phyloP scores from a whole-genome alignment of 2,113 vertebrate genomes.

The Uria aalge region DNA sequence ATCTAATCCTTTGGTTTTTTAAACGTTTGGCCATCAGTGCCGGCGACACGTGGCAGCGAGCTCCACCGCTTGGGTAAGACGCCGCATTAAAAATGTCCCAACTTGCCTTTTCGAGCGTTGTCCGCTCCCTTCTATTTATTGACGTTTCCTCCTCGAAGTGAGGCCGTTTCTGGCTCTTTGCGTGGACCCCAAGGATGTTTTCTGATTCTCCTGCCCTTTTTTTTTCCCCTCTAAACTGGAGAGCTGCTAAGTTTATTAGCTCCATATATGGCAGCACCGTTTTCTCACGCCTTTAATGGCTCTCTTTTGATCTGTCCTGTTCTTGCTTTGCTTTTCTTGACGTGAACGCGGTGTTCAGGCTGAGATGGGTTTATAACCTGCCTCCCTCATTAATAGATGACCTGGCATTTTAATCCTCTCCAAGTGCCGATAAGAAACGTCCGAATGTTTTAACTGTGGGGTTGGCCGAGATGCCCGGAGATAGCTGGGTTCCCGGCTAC shows the following conservation, averaged over 20 bases:
- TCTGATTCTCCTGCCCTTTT: background rate
- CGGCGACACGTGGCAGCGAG: fast-evolving
- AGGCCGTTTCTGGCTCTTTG: background rate
- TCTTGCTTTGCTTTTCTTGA: background rate
- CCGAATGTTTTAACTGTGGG: background rate
- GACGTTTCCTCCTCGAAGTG: background rate
- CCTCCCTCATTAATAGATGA: background rate
- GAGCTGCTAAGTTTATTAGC: slow-evolving; percentile 43
- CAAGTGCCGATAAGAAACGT: background rate
- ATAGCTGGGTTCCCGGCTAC: background rate
- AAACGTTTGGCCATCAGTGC: background rate
- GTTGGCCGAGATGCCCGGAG: background rate
- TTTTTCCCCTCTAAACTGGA: background rate
- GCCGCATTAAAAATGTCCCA: fast-evolving
- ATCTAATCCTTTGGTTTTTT: background rate
- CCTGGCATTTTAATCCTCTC: background rate
- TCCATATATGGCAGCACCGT: slow-evolving; percentile 29
- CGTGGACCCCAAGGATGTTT: background rate
- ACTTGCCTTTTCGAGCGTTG: background rate
- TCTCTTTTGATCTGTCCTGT: slow-evolving; percentile 14
- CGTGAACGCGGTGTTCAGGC: background rate
- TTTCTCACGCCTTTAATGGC: slow-evolving; percentile 55
- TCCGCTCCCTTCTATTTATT: background rate
- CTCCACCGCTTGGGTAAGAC: background rate
- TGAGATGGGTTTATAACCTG: slow-evolving; percentile 15